phyloP scores from a whole-genome alignment of 2,113 vertebrate species.

The Rafetus swinhoei region DNA sequence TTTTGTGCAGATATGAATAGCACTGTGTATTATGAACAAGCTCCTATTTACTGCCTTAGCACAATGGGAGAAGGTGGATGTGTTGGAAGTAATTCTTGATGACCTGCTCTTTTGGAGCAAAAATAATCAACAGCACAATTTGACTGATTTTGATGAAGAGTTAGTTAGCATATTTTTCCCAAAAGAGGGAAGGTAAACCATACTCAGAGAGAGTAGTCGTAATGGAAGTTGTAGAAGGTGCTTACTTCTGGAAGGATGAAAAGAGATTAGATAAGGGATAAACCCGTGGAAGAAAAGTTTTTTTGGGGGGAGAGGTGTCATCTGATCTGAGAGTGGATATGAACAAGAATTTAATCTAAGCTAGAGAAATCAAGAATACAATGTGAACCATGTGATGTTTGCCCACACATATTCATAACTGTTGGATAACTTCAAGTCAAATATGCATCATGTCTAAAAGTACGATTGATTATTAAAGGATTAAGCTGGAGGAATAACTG shows the following conservation, averaged over 20 bases:
- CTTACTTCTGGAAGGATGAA: too few relatives aligned
- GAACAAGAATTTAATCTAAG: neutral
- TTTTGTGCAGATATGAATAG: too few relatives aligned
- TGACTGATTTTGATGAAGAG: neutral
- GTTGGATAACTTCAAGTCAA: neutral
- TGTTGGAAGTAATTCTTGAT: neutral
- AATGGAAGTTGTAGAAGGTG: neutral
- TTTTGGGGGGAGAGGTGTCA: too few relatives aligned
- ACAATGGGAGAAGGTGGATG: fast-evolving
- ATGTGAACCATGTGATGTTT: too few relatives aligned
- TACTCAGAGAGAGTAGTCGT: neutral
- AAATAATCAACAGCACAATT: fast-evolving
- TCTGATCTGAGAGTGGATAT: fast-evolving
- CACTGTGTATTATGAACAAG: too few relatives aligned
- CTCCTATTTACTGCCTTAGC: too few relatives aligned
- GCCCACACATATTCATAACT: too few relatives aligned
- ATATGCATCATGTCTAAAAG: neutral
- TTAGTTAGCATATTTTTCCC: too few relatives aligned
- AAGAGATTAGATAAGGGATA: too few relatives aligned
- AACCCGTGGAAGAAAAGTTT: too few relatives aligned
- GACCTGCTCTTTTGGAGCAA: neutral
- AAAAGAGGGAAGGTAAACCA: too few relatives aligned
- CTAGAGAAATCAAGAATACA: neutral
- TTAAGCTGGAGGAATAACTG: too few relatives aligned
- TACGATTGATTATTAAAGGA: neutral